Evolutionary conservation across 2,113 vertebrate genomes (phyloP).

Genomic region (Ariopsis seemanni): DNA sequence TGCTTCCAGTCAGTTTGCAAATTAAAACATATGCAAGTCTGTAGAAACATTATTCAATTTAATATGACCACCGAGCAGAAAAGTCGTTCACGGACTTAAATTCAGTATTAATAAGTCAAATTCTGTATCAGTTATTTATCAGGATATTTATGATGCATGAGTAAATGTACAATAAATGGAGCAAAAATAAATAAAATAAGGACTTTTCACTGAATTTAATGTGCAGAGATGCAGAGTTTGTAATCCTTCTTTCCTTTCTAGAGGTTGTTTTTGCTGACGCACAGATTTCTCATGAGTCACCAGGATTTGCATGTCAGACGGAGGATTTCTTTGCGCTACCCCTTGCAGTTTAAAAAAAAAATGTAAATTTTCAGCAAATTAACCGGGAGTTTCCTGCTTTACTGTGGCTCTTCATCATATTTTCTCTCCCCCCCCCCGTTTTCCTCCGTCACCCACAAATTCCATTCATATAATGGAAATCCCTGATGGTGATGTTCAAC

Average conservation of each 20-base stretch:
- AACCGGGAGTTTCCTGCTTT: not conserved
- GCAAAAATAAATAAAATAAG: not conserved
- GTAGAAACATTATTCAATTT: not conserved
- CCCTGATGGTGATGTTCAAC: not conserved
- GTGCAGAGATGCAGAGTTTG: not conserved
- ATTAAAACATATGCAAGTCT: not conserved
- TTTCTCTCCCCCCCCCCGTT: not conserved
- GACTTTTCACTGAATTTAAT: not conserved
- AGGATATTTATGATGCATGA: not conserved
- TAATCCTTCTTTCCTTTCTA: not conserved
- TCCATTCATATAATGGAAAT: not conserved
- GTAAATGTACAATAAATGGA: not conserved
- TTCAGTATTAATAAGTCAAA: not conserved
- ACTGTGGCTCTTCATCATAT: not conserved
- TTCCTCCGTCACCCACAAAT: not conserved
- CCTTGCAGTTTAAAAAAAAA: not conserved
- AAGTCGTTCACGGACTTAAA: not conserved
- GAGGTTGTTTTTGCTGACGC: not conserved
- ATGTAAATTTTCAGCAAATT: constrained; percentile 4
- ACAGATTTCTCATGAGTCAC: not conserved
- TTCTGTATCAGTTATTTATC: not conserved
- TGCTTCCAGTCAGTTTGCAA: too few species aligned
- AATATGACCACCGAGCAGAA: not conserved
- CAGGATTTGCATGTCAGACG: not conserved
- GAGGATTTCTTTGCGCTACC: not conserved